Conservation (phyloP, 2,888 invertebrate genomes). For the Melanophora roralis region DNA sequence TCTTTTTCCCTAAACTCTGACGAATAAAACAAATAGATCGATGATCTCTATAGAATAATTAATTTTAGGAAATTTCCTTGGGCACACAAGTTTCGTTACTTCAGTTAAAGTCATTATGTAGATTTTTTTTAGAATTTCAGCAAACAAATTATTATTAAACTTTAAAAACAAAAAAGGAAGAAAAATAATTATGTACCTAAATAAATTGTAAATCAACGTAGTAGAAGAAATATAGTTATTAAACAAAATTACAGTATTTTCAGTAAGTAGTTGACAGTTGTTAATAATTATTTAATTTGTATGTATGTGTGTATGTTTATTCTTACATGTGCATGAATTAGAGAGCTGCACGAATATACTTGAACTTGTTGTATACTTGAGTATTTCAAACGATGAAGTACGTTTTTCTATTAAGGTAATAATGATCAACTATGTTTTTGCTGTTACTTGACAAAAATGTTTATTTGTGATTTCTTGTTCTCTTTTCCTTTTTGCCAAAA, state of each 20-base stretch:
- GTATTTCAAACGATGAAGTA: too few relatives aligned
- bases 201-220: not conserved
- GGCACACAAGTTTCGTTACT: too few relatives aligned
- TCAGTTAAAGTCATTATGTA: too few relatives aligned
- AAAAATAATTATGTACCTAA: not conserved
- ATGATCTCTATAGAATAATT: too few relatives aligned
- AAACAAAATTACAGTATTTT: not conserved
- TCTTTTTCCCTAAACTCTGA: conserved; percentile 69
- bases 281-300: not conserved
- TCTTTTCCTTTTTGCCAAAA: too few relatives aligned
- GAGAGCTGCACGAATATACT: not conserved
- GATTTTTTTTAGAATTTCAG: not conserved
- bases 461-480: too few relatives aligned
- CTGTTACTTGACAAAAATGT: too few relatives aligned
- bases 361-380: too few relatives aligned
- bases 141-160: not conserved
- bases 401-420: too few relatives aligned
- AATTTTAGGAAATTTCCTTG: too few relatives aligned
- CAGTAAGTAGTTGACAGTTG: not conserved
- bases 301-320: not conserved
- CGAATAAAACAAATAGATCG: not conserved
- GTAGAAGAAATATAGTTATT: not conserved
- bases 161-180: not conserved
- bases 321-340: not conserved
- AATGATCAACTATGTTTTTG: too few relatives aligned